Evolutionary conservation across 2,888 invertebrate species (phyloP).

Genomic region (Cabera pusaria): DNA sequence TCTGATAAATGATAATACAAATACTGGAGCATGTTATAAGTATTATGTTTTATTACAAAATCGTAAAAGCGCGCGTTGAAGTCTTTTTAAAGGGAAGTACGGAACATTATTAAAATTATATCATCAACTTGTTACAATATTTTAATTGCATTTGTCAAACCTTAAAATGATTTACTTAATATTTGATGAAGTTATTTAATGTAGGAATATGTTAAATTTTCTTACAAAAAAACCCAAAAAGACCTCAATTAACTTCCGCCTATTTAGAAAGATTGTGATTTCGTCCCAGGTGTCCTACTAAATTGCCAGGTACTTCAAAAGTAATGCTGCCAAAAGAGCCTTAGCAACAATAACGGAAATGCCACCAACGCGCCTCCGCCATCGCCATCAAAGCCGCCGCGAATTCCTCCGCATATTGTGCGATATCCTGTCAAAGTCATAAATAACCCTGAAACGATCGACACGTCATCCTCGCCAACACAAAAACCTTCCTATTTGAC

Average conservation of each 20-base stretch:
- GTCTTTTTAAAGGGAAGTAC: slow-evolving; percentile 58
- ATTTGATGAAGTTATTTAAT: too few species aligned
- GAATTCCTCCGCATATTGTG: slow-evolving; percentile 68
- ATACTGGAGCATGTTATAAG: too few species aligned
- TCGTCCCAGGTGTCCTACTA: slow-evolving; percentile 24
- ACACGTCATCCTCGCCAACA: slow-evolving; percentile 58
- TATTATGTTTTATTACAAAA: too few species aligned
- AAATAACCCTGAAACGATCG: slow-evolving; percentile 79
- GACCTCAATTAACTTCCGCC: too few species aligned
- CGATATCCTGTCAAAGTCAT: slow-evolving; percentile 72
- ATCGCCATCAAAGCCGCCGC: slow-evolving; percentile 68
- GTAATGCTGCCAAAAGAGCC: slow-evolving; percentile 42
- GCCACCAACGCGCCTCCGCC: slow-evolving; percentile 68
- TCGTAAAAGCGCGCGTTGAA: slow-evolving; percentile 54
- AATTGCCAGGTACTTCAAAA: slow-evolving; percentile 24
- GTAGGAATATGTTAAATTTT: too few species aligned
- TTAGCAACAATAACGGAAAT: slow-evolving; percentile 68
- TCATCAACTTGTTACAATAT: too few species aligned
- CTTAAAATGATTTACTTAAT: too few species aligned
- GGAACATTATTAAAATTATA: too few species aligned
- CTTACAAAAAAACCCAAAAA: too few species aligned
- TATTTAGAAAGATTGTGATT: too few species aligned
- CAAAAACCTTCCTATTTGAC: slow-evolving; percentile 76
- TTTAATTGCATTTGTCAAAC: too few species aligned
- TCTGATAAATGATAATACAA: too few species aligned